Conservation (phyloP, 2,113 vertebrate genomes). For the Grallaria varia region DNA sequence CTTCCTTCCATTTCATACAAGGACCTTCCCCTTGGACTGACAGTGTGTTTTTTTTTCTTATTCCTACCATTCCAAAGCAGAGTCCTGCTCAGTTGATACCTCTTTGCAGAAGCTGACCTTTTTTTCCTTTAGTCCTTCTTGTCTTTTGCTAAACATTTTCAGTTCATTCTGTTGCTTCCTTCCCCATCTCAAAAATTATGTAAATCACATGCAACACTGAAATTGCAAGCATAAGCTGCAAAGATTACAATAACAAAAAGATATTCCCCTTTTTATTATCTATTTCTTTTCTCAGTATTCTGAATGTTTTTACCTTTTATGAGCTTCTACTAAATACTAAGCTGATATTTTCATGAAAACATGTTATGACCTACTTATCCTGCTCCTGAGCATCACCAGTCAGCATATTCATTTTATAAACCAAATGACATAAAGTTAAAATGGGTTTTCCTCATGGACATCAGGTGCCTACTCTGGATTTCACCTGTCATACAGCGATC, state of each 20-base stretch:
- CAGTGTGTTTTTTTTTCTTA: neutral
- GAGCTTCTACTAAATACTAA: neutral
- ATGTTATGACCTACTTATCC: neutral
- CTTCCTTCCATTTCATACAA: neutral
- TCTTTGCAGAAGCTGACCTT: neutral
- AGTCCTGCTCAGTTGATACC: neutral
- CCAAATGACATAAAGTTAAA: neutral
- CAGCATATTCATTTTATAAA: neutral
- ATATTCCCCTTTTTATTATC: neutral
- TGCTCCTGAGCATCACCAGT: neutral
- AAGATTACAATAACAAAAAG: neutral
- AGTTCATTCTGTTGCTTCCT: neutral
- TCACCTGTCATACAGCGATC: rapidly evolving
- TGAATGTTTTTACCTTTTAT: neutral
- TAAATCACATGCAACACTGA: neutral
- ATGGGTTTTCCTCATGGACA: neutral
- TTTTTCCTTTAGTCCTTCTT: neutral
- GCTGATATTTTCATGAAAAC: neutral
- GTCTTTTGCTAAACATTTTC: neutral
- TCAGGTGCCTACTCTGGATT: neutral
- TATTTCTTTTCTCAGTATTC: neutral
- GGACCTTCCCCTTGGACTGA: neutral
- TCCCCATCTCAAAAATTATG: neutral
- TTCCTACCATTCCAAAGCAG: neutral
- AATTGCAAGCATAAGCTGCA: neutral